phyloP scores from a whole-genome alignment of 2,797 vertebrate genomes.

The Myotis myotis region DNA sequence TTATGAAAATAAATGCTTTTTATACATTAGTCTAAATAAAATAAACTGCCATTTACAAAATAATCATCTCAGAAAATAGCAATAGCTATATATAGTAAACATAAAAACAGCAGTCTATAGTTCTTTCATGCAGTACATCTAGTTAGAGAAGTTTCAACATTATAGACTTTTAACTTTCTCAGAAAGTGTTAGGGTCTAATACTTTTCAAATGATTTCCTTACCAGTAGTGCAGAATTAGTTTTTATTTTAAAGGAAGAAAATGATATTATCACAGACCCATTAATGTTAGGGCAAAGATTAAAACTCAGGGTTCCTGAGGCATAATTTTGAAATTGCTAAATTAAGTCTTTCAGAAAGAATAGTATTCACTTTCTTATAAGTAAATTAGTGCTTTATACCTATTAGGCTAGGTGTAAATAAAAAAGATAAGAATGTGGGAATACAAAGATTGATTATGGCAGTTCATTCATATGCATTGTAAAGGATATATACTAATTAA shows the following conservation, averaged over 20 bases:
- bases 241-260: constrained; percentile 26
- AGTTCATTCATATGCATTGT: background rate
- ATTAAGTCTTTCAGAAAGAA: constrained; percentile 1
- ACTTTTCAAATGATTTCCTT: constrained; percentile 42
- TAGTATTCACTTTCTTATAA: background rate
- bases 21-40: background rate
- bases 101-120: background rate
- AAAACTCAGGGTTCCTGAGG: background rate
- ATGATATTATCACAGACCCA: background rate
- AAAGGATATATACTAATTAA: background rate
- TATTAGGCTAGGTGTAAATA: background rate
- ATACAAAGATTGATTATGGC: background rate
- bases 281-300: background rate
- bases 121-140: background rate
- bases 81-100: background rate
- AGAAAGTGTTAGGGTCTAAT: background rate
- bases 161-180: background rate
- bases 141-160: background rate
- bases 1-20: background rate
- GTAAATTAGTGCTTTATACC: background rate
- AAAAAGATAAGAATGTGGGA: background rate
- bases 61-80: background rate
- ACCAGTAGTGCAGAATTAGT: background rate
- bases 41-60: background rate
- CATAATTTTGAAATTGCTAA: constrained; percentile 27